Evolutionary conservation across 2,797 vertebrate genomes (phyloP), one percentile per base, ranked within the genome.

Genomic region (Hafferia zeledoni): DNA sequence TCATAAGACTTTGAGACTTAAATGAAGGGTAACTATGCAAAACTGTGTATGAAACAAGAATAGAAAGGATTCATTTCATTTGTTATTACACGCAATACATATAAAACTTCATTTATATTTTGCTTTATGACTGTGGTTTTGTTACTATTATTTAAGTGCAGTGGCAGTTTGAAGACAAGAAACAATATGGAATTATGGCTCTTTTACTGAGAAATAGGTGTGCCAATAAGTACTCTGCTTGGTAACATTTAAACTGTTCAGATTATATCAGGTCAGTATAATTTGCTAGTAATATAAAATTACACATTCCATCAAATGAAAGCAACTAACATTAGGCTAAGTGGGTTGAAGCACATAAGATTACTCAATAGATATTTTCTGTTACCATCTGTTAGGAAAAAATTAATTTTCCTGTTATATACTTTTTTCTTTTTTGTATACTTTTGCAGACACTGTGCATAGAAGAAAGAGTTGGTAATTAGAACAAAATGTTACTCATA

Each of bases 351-450:
- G 77, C 68, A 93, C 59, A 13, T 47, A 60, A 74, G 44, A 75
- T 52, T 86, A 61, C 67, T 91, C 37, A 84, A 28, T 81, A 93
- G 88, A 86, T 87, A 89, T 88, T 96, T 95, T 96, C 67, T 85
- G 35, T 93, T 94, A 33, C 85, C 84, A 90, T 96, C 90, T 97
- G 87, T 91, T 96, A 24, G 3, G 50, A 50, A 93, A 86, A 65
- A 74, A 95, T 7, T 24, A 17, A 13, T 90, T 96, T 94, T 93
- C 43, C 46, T 92, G 37, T 92, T 63, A 68, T 78, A 68, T 59
- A 59, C 53, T 83, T 85, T 39, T 6, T 71, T 41, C 39, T 61
- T 78, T 94, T 92, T 86, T 86, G 11, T 83, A 39, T 80, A 57
- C 44, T 92, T 19, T 35, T 80, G 82, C 16, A 52, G 71, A 44